Evolutionary conservation across 2,888 invertebrate species (phyloP), one percentile per base, ranked within the genome.

Genomic region (Andrena dorsata): DNA sequence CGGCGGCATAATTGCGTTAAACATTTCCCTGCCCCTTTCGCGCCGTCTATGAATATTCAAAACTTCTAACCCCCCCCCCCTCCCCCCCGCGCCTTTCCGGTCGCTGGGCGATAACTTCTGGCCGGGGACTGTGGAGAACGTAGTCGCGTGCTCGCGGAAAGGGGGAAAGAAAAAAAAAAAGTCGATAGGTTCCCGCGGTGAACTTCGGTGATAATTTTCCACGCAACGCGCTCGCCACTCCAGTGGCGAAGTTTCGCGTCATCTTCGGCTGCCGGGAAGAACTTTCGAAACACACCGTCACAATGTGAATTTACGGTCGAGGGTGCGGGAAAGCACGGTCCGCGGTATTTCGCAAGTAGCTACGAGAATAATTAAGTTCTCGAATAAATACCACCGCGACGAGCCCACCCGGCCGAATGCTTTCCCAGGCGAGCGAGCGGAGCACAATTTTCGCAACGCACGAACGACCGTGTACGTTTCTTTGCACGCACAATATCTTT

Each of bases 131-230:
- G 51, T 61, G 51, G 68, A 6, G 51, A 69, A 49, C 64, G 51
- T 30, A 49, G 26, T 75, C 75, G 75, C 68, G 68, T 69, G 75
- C 35, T 51, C 28, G 20, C n/a, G 30, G 65, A 32, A 23, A 32
- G 47, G 41, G 41, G 28, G 41, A 53, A 47, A 16, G 56, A 1
- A 47, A 60, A 70, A 47, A 60, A 70, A 70, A 70, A 32, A n/a
- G 53, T 58, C 47, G 53, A 56, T 53, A 32, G 64, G 74, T 68
- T 30, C 66, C 2, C 28, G 20, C 23, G n/a, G 35, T 10, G 35
- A 77, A 80, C 71, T 71, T 76, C 30, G 47, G 69, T 72, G n/a
- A 81, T 76, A 82, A 75, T 64, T 76, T 68, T 47, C 41, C 71
- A 16, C 4, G 49, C 26, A 56, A 47, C 10, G 10, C 41, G 58